phyloP scores from a whole-genome alignment of 2,888 invertebrate genomes.

The Sceliomorpha sp. region DNA sequence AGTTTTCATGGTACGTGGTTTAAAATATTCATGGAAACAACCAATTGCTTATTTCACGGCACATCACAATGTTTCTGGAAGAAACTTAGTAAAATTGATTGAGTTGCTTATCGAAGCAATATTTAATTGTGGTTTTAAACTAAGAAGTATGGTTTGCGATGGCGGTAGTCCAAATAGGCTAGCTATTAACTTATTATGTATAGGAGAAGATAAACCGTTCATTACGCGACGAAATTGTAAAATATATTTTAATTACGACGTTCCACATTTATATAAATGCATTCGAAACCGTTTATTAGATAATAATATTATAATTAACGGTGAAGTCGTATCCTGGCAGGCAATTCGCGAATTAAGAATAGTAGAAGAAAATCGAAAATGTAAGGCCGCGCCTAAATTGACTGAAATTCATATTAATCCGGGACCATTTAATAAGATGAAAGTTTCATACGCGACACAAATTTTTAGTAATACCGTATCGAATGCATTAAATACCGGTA shows the following conservation, averaged over 20 bases:
- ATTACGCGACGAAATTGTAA: conserved; percentile 33
- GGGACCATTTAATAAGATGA: conserved; percentile 59
- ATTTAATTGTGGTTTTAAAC: conserved; percentile 47
- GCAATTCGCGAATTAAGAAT: conserved; percentile 38
- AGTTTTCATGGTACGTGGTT: conserved; percentile 60
- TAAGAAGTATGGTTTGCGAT: conserved; percentile 58
- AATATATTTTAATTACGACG: conserved; percentile 57
- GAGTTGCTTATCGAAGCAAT: conserved; percentile 26
- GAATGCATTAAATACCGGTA: conserved; percentile 52
- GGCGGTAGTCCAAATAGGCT: conserved; percentile 51
- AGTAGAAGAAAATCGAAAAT: conserved; percentile 36
- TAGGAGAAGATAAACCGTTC: conserved; percentile 49
- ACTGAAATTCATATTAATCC: conserved; percentile 57
- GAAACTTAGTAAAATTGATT: conserved; percentile 21
- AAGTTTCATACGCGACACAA: conserved; percentile 58
- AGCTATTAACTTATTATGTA: conserved; percentile 48
- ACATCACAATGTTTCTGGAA: conserved; percentile 28
- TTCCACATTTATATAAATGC: conserved; percentile 19
- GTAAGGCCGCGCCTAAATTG: conserved; percentile 58
- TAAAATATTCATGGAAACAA: conserved; percentile 59
- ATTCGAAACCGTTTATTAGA: conserved; percentile 16
- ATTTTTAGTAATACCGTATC: conserved; percentile 59
- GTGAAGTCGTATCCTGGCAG: conserved; percentile 8
- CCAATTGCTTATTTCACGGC: conserved; percentile 58
- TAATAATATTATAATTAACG: conserved; percentile 9